These are phyloP conservation scores for Crocidura indochinensis DNA, from an alignment of 2,797 vertebrate genomes.

Conservation along the genomic window DNA sequence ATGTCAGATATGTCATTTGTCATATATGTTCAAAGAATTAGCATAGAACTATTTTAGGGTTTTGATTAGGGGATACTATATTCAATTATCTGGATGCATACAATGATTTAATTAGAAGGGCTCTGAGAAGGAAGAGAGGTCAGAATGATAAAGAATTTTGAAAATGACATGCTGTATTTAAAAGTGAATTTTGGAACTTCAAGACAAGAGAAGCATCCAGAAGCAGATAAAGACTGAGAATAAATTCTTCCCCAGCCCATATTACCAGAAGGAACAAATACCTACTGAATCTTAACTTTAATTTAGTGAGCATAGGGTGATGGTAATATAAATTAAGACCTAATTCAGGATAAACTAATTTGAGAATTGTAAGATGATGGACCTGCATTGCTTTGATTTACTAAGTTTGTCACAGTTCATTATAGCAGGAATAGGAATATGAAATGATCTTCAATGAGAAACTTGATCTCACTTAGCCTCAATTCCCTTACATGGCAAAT, in stretches of 20 bases:
- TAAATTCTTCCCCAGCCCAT: too few relatives aligned
- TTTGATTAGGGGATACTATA: not conserved
- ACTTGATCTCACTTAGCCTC: not conserved
- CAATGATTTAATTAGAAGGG: not conserved
- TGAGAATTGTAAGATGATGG: too few relatives aligned
- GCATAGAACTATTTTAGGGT: not conserved
- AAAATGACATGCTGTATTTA: not conserved
- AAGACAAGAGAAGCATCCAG: too few relatives aligned
- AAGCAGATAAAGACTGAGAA: too few relatives aligned
- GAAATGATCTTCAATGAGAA: not conserved
- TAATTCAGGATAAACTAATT: not conserved
- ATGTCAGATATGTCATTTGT: not conserved
- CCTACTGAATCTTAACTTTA: not conserved
- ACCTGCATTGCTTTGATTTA: too few relatives aligned
- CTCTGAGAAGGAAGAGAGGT: too few relatives aligned
- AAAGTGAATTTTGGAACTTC: not conserved
- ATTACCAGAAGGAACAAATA: too few relatives aligned
- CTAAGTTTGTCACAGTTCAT: too few relatives aligned
- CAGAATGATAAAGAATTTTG: too few relatives aligned
- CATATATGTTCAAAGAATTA: not conserved
- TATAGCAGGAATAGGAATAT: too few relatives aligned
- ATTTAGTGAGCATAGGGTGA: too few relatives aligned
- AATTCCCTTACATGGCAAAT: not conserved
- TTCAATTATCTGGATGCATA: not conserved
- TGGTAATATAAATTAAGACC: too few relatives aligned